These are phyloP conservation scores for Brachyptera risi DNA, from an alignment of 2,888 invertebrate species.

Conservation along the genomic window DNA sequence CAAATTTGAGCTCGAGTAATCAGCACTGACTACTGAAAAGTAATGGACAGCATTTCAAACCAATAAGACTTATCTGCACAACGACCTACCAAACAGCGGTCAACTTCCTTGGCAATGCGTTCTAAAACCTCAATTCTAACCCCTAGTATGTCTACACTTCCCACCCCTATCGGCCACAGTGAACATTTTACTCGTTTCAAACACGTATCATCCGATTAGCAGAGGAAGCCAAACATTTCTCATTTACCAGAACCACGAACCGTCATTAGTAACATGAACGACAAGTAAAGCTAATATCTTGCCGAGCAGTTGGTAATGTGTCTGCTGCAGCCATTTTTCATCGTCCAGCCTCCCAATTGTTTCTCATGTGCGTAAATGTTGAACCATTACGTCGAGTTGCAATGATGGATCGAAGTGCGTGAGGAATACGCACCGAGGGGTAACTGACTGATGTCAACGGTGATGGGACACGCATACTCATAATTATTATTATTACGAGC, in stretches of 20 bases:
- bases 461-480: background rate
- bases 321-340: conserved; percentile 25
- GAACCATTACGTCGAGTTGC: too few relatives aligned
- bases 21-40: too few relatives aligned
- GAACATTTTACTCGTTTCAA: background rate
- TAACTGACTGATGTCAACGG: conserved; percentile 6
- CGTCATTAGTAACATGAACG: background rate
- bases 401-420: conserved; percentile 7
- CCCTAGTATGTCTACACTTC: too few relatives aligned
- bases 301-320: conserved; percentile 19
- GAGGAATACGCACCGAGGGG: background rate
- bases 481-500: background rate
- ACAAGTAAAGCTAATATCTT: conserved; percentile 23
- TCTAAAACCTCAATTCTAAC: too few relatives aligned
- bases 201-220: conserved; percentile 4
- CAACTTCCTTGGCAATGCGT: too few relatives aligned
- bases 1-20: too few relatives aligned
- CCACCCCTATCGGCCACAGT: too few relatives aligned
- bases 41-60: too few relatives aligned
- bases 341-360: conserved; percentile 8
- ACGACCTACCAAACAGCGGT: too few relatives aligned
- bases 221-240: background rate
- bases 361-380: background rate
- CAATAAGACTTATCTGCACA: too few relatives aligned
- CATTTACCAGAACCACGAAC: background rate